Conservation (phyloP, 2,113 vertebrate species). For the Enhydra lutris region DNA sequence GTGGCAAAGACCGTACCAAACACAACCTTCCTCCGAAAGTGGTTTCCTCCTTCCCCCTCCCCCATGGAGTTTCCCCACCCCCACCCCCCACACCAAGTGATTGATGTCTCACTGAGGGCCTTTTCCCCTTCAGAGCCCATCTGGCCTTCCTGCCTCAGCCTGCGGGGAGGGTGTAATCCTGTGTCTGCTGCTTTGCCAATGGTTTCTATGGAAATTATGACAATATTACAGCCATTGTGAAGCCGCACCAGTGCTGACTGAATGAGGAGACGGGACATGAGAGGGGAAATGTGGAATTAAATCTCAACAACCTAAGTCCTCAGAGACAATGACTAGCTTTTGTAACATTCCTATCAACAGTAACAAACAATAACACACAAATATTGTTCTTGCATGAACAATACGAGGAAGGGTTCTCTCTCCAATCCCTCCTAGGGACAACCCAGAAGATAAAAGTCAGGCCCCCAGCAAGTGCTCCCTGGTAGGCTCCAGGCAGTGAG, state of each 20-base stretch:
- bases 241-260: not conserved
- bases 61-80: not conserved
- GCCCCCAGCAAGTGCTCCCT: not conserved
- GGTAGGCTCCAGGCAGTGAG: not conserved
- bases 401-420: not conserved
- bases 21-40: not conserved
- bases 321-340: slow-evolving; percentile 51
- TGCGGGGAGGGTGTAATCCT: slow-evolving; percentile 63
- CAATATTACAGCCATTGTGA: slow-evolving; percentile 54
- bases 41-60: not conserved
- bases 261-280: slow-evolving; percentile 25
- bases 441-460: not conserved
- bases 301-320: slow-evolving; percentile 54
- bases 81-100: not conserved
- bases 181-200: slow-evolving; percentile 72
- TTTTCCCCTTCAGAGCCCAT: slow-evolving; percentile 48
- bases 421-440: not conserved
- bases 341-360: slow-evolving; percentile 2
- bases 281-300: slow-evolving; percentile 63
- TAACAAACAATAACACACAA: slow-evolving; percentile 46
- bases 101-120: slow-evolving; percentile 58
- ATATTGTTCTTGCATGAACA: not conserved
- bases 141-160: slow-evolving; percentile 73
- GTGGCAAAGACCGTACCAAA: not conserved
- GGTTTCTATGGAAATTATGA: slow-evolving; percentile 81